Percentiles rank a stretch among this genome's conserved stretches.
phyloP scores from a whole-genome alignment of 2,888 invertebrate genomes.

The Seladonia tumulorum region DNA sequence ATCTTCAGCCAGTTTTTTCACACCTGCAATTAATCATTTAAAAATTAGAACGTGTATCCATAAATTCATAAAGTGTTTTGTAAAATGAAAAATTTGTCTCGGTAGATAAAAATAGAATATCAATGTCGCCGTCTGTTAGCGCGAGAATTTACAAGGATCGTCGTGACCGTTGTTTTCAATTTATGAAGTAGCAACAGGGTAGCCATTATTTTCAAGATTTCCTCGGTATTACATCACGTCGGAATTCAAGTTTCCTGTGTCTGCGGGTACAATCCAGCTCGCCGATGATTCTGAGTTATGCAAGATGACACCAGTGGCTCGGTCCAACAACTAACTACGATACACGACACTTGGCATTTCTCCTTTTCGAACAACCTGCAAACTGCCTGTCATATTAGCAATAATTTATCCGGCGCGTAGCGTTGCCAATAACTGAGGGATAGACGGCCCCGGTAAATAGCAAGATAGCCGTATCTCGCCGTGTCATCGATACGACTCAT shows the following conservation, averaged over 20 bases:
- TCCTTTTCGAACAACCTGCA: slow-evolving; percentile 26
- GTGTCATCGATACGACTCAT: slow-evolving; percentile 8
- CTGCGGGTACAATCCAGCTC: background rate
- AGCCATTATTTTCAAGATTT: slow-evolving; percentile 9
- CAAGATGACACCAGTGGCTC: background rate
- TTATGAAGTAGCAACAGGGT: background rate
- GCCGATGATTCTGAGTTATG: slow-evolving; percentile 11
- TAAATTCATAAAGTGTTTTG: background rate
- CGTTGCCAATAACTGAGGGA: slow-evolving; percentile 37
- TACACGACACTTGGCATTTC: slow-evolving; percentile 68
- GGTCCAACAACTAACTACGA: slow-evolving; percentile 65
- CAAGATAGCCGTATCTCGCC: background rate
- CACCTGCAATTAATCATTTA: background rate
- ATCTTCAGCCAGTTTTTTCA: background rate
- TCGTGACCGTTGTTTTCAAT: background rate
- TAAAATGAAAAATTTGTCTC: background rate
- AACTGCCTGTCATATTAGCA: slow-evolving; percentile 21
- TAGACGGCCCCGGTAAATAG: slow-evolving; percentile 21
- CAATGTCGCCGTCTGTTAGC: background rate
- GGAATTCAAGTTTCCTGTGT: background rate
- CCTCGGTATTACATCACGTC: background rate
- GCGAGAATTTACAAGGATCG: too few relatives aligned
- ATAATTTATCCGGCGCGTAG: slow-evolving; percentile 32
- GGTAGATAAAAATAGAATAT: background rate
- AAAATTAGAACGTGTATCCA: background rate